Percentiles rank a stretch among this genome's conserved stretches.
phyloP scores from a whole-genome alignment of 2,888 invertebrate genomes.

The Apodemia hepburni region DNA sequence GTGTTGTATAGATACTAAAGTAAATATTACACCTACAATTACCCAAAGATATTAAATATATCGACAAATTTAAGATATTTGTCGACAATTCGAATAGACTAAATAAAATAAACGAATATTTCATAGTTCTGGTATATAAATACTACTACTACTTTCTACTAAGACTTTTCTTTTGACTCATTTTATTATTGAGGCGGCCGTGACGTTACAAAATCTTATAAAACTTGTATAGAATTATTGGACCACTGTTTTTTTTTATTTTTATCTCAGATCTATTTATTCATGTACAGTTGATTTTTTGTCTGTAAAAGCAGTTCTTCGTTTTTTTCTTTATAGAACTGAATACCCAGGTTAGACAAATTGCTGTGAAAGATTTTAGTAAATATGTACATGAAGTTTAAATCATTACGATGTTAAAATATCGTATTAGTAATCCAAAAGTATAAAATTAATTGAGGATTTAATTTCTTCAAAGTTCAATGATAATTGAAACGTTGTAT shows the following conservation, averaged over 20 bases:
- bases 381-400: not conserved
- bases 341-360: not conserved
- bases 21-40: too few relatives aligned
- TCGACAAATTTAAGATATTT: too few relatives aligned
- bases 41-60: too few relatives aligned
- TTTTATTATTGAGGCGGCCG: not conserved
- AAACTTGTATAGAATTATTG: not conserved
- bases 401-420: not conserved
- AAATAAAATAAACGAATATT: too few relatives aligned
- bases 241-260: not conserved
- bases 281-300: not conserved
- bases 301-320: not conserved
- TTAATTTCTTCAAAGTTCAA: not conserved
- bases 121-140: too few relatives aligned
- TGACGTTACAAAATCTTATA: not conserved
- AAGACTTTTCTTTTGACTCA: not conserved
- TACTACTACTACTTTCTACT: too few relatives aligned
- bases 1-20: too few relatives aligned
- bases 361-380: not conserved
- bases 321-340: not conserved
- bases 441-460: not conserved
- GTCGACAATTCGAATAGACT: too few relatives aligned
- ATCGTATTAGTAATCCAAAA: not conserved
- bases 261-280: too few relatives aligned
- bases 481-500: constrained; percentile 8